Evolutionary conservation across 2,888 invertebrate species (phyloP).

Genomic region (Napeogenes inachia): DNA sequence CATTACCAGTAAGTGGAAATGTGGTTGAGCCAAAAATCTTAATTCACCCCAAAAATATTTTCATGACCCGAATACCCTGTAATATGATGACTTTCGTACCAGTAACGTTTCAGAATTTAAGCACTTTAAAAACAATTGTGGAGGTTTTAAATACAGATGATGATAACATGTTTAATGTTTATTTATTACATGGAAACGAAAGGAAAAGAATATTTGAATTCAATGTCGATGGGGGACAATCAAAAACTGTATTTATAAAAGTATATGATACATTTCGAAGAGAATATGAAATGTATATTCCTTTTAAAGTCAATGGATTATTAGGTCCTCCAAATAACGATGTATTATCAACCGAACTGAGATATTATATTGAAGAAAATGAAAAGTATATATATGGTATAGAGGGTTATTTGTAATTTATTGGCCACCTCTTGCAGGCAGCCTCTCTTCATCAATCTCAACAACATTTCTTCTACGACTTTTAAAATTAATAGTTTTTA

Average conservation of each 20-base stretch:
- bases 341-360: conserved; percentile 51
- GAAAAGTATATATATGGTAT: conserved; percentile 49
- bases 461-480: no score
- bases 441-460: no score
- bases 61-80: conserved; percentile 68
- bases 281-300: conserved; percentile 77
- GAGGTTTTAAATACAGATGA: conserved; percentile 55
- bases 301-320: conserved; percentile 76
- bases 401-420: neutral
- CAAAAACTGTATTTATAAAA: conserved; percentile 60
- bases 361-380: conserved; percentile 52
- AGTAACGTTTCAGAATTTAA: conserved; percentile 58
- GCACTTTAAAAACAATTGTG: conserved; percentile 47
- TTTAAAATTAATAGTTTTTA: no score
- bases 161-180: conserved; percentile 62
- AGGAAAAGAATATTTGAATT: conserved; percentile 54
- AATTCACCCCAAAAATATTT: conserved; percentile 70
- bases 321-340: conserved; percentile 73
- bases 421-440: no score
- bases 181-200: conserved; percentile 54
- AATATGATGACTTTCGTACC: conserved; percentile 60
- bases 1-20: conserved; percentile 63
- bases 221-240: conserved; percentile 53
- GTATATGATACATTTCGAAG: conserved; percentile 57
- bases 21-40: conserved; percentile 70